phyloP scores from a whole-genome alignment of 2,113 vertebrate genomes.

The Calonectris borealis region DNA sequence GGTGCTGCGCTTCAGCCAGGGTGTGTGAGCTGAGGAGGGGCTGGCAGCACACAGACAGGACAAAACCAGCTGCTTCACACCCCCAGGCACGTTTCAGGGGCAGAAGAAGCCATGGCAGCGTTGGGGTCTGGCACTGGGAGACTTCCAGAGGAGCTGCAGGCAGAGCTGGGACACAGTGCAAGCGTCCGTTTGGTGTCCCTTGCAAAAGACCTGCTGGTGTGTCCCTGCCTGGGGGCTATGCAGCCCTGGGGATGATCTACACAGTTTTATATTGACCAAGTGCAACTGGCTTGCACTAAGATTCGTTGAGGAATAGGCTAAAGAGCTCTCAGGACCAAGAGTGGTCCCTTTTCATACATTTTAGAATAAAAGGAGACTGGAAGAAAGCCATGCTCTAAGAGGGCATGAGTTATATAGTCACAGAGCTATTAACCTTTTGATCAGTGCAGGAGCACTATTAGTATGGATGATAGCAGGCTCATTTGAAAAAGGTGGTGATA shows the following conservation, averaged over 20 bases:
- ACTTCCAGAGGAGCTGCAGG: neutral
- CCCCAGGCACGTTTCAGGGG: neutral
- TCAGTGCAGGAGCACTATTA: neutral
- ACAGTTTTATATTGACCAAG: neutral
- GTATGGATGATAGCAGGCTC: neutral
- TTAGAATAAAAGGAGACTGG: neutral
- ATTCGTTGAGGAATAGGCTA: neutral
- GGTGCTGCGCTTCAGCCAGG: neutral
- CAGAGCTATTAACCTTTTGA: neutral
- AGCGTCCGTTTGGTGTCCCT: neutral
- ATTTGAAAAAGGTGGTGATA: neutral
- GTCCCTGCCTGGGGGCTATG: neutral
- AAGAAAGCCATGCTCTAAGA: neutral
- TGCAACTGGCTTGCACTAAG: neutral
- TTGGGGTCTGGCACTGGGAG: neutral
- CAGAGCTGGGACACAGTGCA: neutral
- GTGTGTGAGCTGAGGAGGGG: neutral
- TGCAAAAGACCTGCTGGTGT: rapidly evolving
- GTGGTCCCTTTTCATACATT: neutral
- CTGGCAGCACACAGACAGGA: neutral
- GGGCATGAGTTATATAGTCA: neutral
- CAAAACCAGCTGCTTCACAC: neutral
- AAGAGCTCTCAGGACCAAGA: neutral
- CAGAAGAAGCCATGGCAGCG: neutral
- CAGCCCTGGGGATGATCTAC: neutral